Evolutionary conservation across 1,140 invertebrate genomes (phyloP), one percentile per base, ranked within the genome.

Genomic region (Anadara kagoshimensis): DNA sequence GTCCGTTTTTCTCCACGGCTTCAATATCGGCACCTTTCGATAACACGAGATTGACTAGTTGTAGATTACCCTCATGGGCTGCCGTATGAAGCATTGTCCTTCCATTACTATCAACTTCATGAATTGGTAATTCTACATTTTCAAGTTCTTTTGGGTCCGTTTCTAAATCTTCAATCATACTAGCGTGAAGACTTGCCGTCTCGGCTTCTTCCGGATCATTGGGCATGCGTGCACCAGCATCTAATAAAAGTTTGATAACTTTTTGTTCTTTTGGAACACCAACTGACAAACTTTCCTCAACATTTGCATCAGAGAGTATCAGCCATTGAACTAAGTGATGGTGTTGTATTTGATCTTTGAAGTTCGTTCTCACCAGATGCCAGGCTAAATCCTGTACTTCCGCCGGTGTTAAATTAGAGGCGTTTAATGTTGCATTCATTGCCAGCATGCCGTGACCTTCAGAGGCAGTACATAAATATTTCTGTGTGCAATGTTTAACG

Each of bases 401-500:
- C 24, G 82, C 89, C 2, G 92, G 81, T 44, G 89, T 90, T 8
- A 94, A 86, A 24, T 90, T 85, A 16, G 86, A 66, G 0, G 91
- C 92, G 41, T 90, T 90, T 0, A 93, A 86, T 3, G 95, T 93
- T 78, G 95, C 95, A 83, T 94, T 93, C 92, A 96, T 94, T 10
- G 95, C 94, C 26, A 98, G 91, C 91, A 96, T 95, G 3, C 94
- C 94, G 86, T 98, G 96, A 0, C 96, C 96, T 83, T 96, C 94
- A 47, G 92, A 91, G 0, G 95, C 94, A 71, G 94, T 93, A 86
- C 96, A 98, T 53, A 98, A 90, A 87, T 96, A 98, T 81, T 96
- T 96, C 78, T 96, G 94, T 90, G 97, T 98, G 85, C 96, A 98
- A 83, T 98, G 96, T 89, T 98, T 99, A 0, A 98, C 96, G 89